Conservation (phyloP, 64 coral and sea anemone species). For the Actinia tenebrosa region DNA sequence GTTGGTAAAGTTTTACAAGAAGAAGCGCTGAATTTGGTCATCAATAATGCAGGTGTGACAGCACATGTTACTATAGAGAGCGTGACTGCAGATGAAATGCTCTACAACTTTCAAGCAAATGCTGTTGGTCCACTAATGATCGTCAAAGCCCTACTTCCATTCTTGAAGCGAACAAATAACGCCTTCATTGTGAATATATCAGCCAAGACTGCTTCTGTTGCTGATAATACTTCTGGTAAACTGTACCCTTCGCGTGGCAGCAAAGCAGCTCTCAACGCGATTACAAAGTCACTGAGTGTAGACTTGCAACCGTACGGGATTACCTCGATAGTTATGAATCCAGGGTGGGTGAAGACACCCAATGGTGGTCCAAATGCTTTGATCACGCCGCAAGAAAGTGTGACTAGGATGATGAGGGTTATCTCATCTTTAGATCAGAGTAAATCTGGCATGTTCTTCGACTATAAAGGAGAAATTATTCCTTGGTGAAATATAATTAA, state of each 20-base stretch:
- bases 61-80: slow-evolving; percentile 1
- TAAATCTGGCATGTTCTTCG: slow-evolving; percentile 22
- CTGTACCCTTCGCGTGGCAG: slow-evolving; percentile 10
- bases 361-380: slow-evolving; percentile 26
- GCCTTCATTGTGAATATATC: slow-evolving; percentile 39
- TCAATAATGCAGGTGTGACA: slow-evolving; percentile 45
- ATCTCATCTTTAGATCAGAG: slow-evolving; percentile 43
- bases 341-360: slow-evolving; percentile 44
- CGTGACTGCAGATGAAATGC: slow-evolving; percentile 33
- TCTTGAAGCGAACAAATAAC: slow-evolving; percentile 17
- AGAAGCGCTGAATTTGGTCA: slow-evolving; percentile 19
- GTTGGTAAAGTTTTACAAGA: slow-evolving; percentile 12
- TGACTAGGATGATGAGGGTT: slow-evolving; percentile 35
- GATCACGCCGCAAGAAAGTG: slow-evolving; percentile 7
- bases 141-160: slow-evolving; percentile 10
- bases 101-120: slow-evolving; percentile 21
- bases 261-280: slow-evolving; percentile 41
- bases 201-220: background rate
- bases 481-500: slow-evolving; percentile 25
- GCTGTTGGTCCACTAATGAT: slow-evolving; percentile 44
- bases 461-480: slow-evolving; percentile 30
- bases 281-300: slow-evolving; percentile 23
- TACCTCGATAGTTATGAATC: slow-evolving; percentile 4
- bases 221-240: slow-evolving; percentile 14
- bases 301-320: slow-evolving; percentile 17